Evolutionary conservation across 1,140 invertebrate species (phyloP).

Genomic region (Drosophila setifemur): DNA sequence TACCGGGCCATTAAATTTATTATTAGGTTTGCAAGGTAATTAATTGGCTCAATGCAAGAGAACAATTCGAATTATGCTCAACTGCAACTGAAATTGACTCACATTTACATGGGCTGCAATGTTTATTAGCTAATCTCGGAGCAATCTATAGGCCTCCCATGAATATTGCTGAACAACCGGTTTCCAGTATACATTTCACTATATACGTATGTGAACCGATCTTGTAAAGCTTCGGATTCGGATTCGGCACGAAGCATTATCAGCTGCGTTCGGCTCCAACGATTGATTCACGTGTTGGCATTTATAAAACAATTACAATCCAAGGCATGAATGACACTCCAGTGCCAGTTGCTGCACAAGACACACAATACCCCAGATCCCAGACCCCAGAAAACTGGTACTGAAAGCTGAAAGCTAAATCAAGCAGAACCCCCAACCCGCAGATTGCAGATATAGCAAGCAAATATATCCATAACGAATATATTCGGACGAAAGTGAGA

Average conservation of each 20-base stretch:
- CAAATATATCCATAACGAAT: neutral
- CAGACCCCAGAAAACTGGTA: slow-evolving; percentile 34
- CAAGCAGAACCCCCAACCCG: slow-evolving; percentile 24
- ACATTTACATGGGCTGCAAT: neutral
- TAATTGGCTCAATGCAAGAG: neutral
- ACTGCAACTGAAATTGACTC: slow-evolving; percentile 7
- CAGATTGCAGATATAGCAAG: slow-evolving; percentile 17
- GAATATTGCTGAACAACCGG: slow-evolving; percentile 23
- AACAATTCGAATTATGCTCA: slow-evolving; percentile 7
- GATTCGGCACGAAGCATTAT: slow-evolving; percentile 44
- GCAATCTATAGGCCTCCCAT: slow-evolving; percentile 15
- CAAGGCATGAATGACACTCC: slow-evolving; percentile 53
- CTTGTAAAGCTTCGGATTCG: neutral
- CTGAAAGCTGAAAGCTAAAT: slow-evolving; percentile 1
- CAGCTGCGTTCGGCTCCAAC: slow-evolving; percentile 7
- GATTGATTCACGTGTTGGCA: slow-evolving; percentile 60
- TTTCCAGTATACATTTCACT: neutral
- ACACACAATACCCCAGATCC: slow-evolving; percentile 2
- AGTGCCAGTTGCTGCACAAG: slow-evolving; percentile 39
- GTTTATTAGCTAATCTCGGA: neutral
- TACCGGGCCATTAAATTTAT: neutral
- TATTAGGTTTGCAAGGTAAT: slow-evolving; percentile 3
- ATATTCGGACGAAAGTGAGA: slow-evolving; percentile 60
- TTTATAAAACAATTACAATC: slow-evolving; percentile 71
- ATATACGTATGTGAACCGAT: neutral